phyloP scores from a whole-genome alignment of 2,888 invertebrate species.

The Cosmia trapezina region DNA sequence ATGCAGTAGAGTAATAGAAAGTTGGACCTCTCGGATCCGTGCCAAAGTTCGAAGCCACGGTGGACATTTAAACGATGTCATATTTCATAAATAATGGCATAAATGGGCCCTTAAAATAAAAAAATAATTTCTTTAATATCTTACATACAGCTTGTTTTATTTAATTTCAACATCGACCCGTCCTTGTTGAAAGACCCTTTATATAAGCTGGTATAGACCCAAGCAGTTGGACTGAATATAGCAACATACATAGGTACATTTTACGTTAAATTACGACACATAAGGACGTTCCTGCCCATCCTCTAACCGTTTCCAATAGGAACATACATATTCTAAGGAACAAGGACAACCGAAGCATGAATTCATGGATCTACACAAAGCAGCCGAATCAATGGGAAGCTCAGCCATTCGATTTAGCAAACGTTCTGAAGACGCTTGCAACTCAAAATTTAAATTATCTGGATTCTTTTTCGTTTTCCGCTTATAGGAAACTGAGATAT shows the following conservation, averaged over 20 bases:
- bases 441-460: slow-evolving; percentile 22
- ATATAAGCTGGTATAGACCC: background rate
- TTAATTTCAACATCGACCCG: no score
- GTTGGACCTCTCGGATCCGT: no score
- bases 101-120: no score
- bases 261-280: background rate
- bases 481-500: slow-evolving; percentile 1
- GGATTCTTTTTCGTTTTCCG: background rate
- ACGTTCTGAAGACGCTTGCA: background rate
- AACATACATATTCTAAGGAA: background rate
- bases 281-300: background rate
- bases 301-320: background rate
- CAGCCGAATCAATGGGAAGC: slow-evolving; percentile 19
- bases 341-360: slow-evolving; percentile 16
- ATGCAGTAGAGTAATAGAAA: no score
- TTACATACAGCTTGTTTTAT: no score
- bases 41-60: no score
- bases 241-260: background rate
- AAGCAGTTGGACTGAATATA: background rate
- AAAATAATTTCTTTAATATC: no score
- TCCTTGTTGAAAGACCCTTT: no score
- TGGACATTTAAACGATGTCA: no score
- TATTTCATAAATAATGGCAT: no score
- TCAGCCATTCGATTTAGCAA: slow-evolving; percentile 11
- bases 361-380: slow-evolving; percentile 35